Base-by-base conservation (phyloP, 2,888 invertebrate genomes). In the Epirrhoe tristata region DNA sequence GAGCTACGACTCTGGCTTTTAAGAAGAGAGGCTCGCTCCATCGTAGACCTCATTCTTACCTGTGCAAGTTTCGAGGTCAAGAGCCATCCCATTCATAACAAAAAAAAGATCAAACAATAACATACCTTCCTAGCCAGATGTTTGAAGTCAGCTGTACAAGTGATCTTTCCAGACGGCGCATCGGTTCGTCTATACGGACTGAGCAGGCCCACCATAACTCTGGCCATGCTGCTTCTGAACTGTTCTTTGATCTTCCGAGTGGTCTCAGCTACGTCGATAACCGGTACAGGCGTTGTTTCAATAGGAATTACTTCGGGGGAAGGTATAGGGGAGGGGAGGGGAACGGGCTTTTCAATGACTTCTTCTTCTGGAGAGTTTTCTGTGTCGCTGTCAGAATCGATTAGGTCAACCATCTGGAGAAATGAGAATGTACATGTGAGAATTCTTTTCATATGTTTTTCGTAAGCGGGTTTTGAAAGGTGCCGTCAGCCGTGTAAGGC, bases 81-180 rank as follows among this genome's bases (percentile, higher is more conserved):
- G 3, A 36, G 8, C 6, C 2, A 10, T 6, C 39, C 3, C 32
- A 32, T 10, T 39, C 39, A 36, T 6, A 36, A 39, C 36, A 10
- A 39, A 7, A 12, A 14, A 14, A 16, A 16, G 51, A 5, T 10
- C 6, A 46, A 1, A 58, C 8, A 14, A 0, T 6, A 16, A 74
- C 81, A 81, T 88, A 98, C 98, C 95, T 98, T 99, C 89, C 98
- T 95, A 4, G 98, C 98, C 63, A 99, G 94, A 91, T 98, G 98
- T 86, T 98, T 98, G 88, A 99, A 98, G 88, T 99, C 99, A 53
- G 98, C 97, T 0, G 97, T 98, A 81, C 95, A 96, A 2, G 96
- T 96, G 77, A 99, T 99, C 75, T 97, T 94, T 0, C 98, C 99
- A 70, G 96, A 94, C 75, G 95, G 95, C 80, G 98, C 99, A 73